These are phyloP conservation scores for Bruchidius siliquastri DNA, from an alignment of 2,888 invertebrate species.

Conservation along the genomic window DNA sequence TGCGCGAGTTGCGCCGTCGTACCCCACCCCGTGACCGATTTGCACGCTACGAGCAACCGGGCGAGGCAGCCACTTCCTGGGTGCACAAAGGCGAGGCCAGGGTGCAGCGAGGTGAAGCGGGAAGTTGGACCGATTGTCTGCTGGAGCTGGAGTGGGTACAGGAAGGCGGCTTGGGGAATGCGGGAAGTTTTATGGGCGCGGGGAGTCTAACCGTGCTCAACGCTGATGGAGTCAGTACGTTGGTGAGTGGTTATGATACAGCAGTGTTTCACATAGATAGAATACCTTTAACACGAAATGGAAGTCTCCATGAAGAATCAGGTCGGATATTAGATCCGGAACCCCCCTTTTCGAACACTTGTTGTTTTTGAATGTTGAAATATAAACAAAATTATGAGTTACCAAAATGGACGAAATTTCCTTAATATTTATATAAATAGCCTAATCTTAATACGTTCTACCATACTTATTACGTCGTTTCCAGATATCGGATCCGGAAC, in stretches of 20 bases:
- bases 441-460: too few relatives aligned
- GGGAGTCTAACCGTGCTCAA: constrained; percentile 68
- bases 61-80: constrained; percentile 83
- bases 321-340: too few relatives aligned
- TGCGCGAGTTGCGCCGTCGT: constrained; percentile 63
- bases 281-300: too few relatives aligned
- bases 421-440: too few relatives aligned
- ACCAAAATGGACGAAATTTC: too few relatives aligned
- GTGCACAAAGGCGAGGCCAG: constrained; percentile 77
- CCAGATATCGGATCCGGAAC: too few relatives aligned
- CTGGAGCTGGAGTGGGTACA: constrained; percentile 80
- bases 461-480: too few relatives aligned
- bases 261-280: too few relatives aligned
- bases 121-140: constrained; percentile 66
- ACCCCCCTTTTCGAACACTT: too few relatives aligned
- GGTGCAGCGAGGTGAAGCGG: constrained; percentile 31
- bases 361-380: too few relatives aligned
- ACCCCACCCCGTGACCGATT: constrained; percentile 33
- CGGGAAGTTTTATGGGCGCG: constrained; percentile 22
- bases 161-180: constrained; percentile 27
- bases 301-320: too few relatives aligned
- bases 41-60: constrained; percentile 60
- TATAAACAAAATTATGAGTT: too few relatives aligned
- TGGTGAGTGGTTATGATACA: constrained; percentile 51
- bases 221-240: constrained; percentile 71